Percentiles rank a stretch among this genome's conserved stretches.
Evolutionary conservation across 1,140 invertebrate species (phyloP).

Genomic region (Mercenaria mercenaria): DNA sequence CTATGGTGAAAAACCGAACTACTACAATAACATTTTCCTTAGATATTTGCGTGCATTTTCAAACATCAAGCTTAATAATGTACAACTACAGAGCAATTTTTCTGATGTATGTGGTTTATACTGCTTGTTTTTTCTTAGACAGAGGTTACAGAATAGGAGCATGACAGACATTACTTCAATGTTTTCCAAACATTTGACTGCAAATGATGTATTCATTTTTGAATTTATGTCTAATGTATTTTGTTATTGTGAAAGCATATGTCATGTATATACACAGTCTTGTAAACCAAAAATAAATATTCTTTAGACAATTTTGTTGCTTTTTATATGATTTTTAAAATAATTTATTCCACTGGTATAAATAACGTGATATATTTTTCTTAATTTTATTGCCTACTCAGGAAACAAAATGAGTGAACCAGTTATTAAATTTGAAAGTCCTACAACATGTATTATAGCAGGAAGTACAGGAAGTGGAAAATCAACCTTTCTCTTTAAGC

Average conservation of each 20-base stretch:
- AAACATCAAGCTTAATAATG: neutral
- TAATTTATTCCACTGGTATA: neutral
- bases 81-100: neutral
- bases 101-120: constrained; percentile 10
- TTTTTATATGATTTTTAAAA: neutral
- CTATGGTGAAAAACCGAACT: neutral
- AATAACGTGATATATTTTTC: too few species aligned
- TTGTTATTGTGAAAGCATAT: neutral
- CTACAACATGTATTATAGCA: constrained; percentile 23
- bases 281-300: constrained; percentile 15
- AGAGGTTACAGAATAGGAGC: neutral
- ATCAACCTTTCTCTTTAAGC: constrained; percentile 32
- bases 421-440: constrained; percentile 45
- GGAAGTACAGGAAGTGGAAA: constrained; percentile 34
- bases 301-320: neutral
- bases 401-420: neutral
- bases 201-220: constrained; percentile 32
- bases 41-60: neutral
- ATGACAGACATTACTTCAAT: neutral
- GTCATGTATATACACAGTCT: neutral
- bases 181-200: neutral
- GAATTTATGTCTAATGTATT: neutral
- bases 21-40: neutral
- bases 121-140: constrained; percentile 32
- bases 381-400: neutral